Evolutionary conservation across 2,113 vertebrate genomes (phyloP).

Genomic region (Balaeniceps rex): DNA sequence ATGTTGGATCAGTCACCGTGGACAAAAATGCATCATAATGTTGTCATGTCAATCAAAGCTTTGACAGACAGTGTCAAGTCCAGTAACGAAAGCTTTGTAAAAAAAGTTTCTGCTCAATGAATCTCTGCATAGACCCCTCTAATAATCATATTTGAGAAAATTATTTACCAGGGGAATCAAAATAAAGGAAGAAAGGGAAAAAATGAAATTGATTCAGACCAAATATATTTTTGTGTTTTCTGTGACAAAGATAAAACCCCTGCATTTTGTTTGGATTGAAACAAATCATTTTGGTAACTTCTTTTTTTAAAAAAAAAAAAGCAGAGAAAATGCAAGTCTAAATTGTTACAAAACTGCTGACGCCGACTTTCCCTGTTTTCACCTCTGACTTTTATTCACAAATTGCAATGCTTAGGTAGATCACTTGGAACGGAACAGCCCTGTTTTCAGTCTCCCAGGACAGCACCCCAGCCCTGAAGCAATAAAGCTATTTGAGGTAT

Average conservation of each 20-base stretch:
- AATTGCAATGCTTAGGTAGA: neutral
- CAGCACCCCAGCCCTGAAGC: neutral
- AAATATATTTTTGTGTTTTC: neutral
- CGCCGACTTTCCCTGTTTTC: neutral
- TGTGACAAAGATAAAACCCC: neutral
- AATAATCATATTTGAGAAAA: neutral
- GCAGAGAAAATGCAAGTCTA: neutral
- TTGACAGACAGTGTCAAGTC: neutral
- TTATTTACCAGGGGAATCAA: neutral
- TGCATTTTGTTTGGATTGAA: neutral
- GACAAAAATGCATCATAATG: neutral
- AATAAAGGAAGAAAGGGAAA: neutral
- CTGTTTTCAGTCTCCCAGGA: neutral
- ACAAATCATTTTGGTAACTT: neutral
- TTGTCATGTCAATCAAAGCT: neutral
- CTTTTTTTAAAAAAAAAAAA: neutral
- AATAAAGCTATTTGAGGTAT: neutral
- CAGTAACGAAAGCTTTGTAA: neutral
- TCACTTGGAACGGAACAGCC: neutral
- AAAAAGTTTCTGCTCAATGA: neutral
- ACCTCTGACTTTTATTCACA: neutral
- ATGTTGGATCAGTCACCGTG: neutral
- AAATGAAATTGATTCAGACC: neutral
- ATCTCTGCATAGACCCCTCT: neutral
- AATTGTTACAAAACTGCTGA: neutral